Conservation (phyloP, 2,888 invertebrate genomes). For the Agrochola litura region DNA sequence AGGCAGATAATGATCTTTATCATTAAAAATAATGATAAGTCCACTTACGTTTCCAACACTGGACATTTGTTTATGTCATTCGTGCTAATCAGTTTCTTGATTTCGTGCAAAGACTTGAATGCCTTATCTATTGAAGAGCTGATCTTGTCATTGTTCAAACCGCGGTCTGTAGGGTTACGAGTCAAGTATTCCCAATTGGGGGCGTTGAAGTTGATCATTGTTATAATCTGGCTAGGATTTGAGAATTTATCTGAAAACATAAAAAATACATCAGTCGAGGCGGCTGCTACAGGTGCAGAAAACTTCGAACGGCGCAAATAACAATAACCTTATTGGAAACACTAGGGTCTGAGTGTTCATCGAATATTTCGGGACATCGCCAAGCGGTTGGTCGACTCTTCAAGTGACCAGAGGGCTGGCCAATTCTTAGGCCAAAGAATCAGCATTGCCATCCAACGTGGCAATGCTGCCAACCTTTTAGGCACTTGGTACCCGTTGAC, state of each 20-base stretch:
- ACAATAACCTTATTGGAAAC: no score
- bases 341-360: no score
- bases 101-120: slow-evolving; percentile 30
- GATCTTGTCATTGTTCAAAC: slow-evolving; percentile 38
- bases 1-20: no score
- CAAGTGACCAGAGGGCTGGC: no score
- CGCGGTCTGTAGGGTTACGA: slow-evolving; percentile 12
- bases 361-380: no score
- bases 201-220: slow-evolving; percentile 42
- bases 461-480: no score
- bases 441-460: no score
- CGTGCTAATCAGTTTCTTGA: slow-evolving; percentile 21
- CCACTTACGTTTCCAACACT: slow-evolving; percentile 30
- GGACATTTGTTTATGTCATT: slow-evolving; percentile 32
- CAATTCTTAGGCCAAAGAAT: no score
- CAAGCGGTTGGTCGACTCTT: no score
- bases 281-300: no score
- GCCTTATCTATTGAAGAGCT: slow-evolving; percentile 35
- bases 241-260: slow-evolving; percentile 41
- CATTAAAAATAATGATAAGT: neutral
- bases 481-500: no score
- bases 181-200: slow-evolving; percentile 42
- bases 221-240: slow-evolving; percentile 49
- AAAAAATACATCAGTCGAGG: neutral
- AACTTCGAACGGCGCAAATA: no score